Base-by-base conservation (phyloP, 2,113 vertebrate species). In the Pedionomus torquatus region DNA sequence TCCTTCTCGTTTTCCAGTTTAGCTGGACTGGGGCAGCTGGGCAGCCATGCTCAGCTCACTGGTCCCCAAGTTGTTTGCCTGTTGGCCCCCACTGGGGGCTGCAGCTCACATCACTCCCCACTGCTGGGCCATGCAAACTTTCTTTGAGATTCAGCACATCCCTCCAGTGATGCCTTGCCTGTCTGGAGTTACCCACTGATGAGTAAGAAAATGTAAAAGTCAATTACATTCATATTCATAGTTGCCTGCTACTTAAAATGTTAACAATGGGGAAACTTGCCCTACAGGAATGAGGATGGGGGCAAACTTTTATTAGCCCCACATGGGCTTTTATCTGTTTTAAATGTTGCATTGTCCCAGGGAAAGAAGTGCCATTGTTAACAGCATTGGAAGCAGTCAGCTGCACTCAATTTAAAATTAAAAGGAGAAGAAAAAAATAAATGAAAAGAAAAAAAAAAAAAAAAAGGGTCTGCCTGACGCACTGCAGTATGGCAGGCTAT, bases 401-500 rank as follows among this genome's bases (percentile, higher is more conserved):
- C 98, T 98, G 98, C 95, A 98, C 97, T 97, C 96, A 98, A 98
- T 98, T 97, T 97, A 94, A 96, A 97, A 96, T 96, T 95, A 96
- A 95, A 96, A 95, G 69, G 52, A 60, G 66, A 91, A 91, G 84
- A 90, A 93, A 93, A 93, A 97, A 94, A 95, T 39, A 91, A 95
- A 95, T 71, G 31, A 91, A 94, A 96, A 84, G 94, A 21, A 23
- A 90, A 95, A 97, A 92, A 97, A 81, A 72, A 61, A 33, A 18
- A 33, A 15, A 21, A 21, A 7, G 28, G 52, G 51, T 96, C 89
- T 97, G 96, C 94, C 96, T 97, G 96, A 97, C 7, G 7, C 81
- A 94, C 91, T 98, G 95, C 95, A 96, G 84, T 95, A 97, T 57
- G 90, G 96, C 96, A 97, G 92, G 96, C 93, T 58, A 95, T 93